Conservation (phyloP, 1,140 invertebrate genomes). For the Scaptomyza pallida region DNA sequence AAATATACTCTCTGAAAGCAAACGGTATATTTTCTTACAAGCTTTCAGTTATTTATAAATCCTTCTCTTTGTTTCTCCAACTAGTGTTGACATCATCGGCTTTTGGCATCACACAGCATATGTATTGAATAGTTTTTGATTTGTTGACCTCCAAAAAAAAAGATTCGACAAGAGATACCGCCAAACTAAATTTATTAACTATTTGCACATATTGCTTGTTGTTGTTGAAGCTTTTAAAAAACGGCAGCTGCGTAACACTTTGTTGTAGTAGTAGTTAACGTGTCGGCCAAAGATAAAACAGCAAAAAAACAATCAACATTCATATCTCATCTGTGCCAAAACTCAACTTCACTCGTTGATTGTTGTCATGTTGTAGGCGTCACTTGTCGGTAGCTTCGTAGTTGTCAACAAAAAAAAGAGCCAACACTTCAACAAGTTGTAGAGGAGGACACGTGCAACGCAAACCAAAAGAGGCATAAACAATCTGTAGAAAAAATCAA, state of each 20-base stretch:
- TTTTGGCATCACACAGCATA: conserved; percentile 2
- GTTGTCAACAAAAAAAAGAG: conserved; percentile 50
- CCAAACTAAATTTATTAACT: conserved; percentile 60
- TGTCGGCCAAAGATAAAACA: conserved; percentile 42
- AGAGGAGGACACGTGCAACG: conserved; percentile 57
- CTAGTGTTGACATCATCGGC: neutral
- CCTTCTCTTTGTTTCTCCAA: neutral
- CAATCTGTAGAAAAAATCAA: conserved; percentile 18
- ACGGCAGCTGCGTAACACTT: conserved; percentile 53
- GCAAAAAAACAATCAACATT: conserved; percentile 27
- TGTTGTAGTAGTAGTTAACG: conserved; percentile 48
- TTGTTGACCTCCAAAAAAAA: conserved; percentile 46
- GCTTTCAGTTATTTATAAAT: conserved; percentile 6
- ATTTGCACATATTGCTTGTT: conserved; percentile 62
- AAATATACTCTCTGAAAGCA: no score
- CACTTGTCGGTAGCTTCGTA: conserved; percentile 52
- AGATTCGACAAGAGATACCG: conserved; percentile 32
- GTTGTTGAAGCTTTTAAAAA: conserved; percentile 23
- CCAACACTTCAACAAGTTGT: conserved; percentile 61
- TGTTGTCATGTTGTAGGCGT: conserved; percentile 65
- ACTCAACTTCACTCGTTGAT: conserved; percentile 11
- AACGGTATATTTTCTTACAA: neutral
- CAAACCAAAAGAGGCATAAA: conserved; percentile 34
- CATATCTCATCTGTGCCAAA: conserved; percentile 36
- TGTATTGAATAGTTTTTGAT: conserved; percentile 34